A percentile compares a stretch with the other conserved stretches of the same genome.
These are phyloP conservation scores for Gallinago stenura DNA, from an alignment of 2,797 vertebrate genomes.

Conservation along the genomic window DNA sequence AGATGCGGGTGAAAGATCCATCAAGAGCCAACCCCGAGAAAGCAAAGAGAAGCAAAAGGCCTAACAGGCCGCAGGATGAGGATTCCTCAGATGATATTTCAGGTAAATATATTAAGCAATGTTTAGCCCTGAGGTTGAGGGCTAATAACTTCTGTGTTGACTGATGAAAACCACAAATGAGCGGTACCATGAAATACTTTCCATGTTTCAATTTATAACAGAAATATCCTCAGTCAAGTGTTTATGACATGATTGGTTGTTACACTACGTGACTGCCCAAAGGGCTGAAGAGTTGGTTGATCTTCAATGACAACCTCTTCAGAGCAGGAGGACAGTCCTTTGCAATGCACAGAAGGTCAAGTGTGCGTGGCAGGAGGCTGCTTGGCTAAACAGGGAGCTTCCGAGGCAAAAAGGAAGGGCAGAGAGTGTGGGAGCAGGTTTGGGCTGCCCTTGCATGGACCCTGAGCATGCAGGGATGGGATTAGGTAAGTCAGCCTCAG, in stretches of 20 bases:
- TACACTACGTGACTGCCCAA: neutral
- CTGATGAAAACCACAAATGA: neutral
- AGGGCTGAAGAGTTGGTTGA: neutral
- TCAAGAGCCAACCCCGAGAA: constrained; percentile 88
- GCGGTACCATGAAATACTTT: neutral
- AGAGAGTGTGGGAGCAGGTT: neutral
- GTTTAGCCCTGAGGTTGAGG: neutral
- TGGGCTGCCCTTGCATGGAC: neutral
- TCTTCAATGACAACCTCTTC: accelerated
- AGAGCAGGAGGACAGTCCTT: neutral
- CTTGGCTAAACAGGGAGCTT: neutral
- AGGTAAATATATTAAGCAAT: constrained; percentile 78
- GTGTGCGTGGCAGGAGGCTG: accelerated
- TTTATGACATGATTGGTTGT: neutral
- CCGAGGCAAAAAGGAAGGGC: neutral
- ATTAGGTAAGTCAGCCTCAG: neutral
- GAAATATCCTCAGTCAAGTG: neutral
- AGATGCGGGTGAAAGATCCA: constrained; percentile 97
- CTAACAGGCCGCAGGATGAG: constrained; percentile 89
- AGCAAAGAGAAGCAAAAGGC: constrained; percentile 91
- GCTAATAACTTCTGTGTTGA: neutral
- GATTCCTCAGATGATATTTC: constrained; percentile 96
- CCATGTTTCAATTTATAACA: neutral
- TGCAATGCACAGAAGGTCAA: neutral
- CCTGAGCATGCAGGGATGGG: neutral